Percentiles rank a stretch among this genome's conserved stretches.
Conservation (phyloP, 2,113 vertebrate species). For the Elgaria multicarinata region DNA sequence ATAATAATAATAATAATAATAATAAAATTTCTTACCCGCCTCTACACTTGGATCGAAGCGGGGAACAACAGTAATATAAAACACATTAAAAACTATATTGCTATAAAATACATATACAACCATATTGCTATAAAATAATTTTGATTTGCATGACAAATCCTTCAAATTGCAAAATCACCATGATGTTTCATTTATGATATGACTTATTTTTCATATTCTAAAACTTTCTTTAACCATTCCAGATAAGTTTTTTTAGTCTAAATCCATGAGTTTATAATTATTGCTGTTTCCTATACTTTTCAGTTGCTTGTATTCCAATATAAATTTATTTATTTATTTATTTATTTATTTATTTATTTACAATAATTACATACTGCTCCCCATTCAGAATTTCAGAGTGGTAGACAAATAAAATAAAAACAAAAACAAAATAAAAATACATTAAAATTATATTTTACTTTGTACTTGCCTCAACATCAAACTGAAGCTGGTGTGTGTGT, state of each 20-base stretch:
- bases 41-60: too few relatives aligned
- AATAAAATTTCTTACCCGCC: too few relatives aligned
- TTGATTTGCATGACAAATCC: neutral
- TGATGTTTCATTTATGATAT: neutral
- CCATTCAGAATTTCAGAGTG: too few relatives aligned
- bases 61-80: too few relatives aligned
- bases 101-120: too few relatives aligned
- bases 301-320: neutral
- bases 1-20: too few relatives aligned
- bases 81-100: too few relatives aligned
- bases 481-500: neutral
- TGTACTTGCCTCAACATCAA: neutral
- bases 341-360: too few relatives aligned
- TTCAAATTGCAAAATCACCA: neutral
- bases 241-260: neutral
- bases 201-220: neutral
- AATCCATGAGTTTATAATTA: neutral
- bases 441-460: neutral
- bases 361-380: too few relatives aligned
- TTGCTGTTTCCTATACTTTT: neutral
- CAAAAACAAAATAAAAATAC: too few relatives aligned
- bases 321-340: too few relatives aligned
- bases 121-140: neutral
- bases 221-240: neutral
- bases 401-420: too few relatives aligned